phyloP scores from a whole-genome alignment of 2,888 invertebrate genomes.

The Mythimna pallens region DNA sequence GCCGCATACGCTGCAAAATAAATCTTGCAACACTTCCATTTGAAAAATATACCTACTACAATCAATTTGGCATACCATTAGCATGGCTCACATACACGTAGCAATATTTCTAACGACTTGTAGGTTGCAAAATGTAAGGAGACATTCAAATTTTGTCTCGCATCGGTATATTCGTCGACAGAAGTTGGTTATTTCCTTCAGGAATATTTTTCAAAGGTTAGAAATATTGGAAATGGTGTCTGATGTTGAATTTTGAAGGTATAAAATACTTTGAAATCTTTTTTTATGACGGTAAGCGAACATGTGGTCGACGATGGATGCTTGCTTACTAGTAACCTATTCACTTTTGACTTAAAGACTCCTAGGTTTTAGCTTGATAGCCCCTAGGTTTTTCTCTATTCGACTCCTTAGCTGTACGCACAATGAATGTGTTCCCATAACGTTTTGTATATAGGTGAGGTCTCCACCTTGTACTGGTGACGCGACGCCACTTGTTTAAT shows the following conservation, averaged over 20 bases:
- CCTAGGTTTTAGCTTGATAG: no score
- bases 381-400: no score
- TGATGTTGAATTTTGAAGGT: slow-evolving; percentile 10
- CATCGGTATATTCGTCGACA: slow-evolving; percentile 13
- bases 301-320: no score
- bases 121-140: slow-evolving; percentile 25
- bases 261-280: slow-evolving; percentile 17
- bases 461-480: no score
- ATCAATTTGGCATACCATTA: slow-evolving; percentile 26
- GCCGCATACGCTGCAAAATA: neutral
- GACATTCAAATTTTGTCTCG: slow-evolving; percentile 28
- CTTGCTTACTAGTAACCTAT: no score
- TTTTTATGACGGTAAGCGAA: neutral
- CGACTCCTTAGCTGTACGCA: no score
- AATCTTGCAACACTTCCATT: neutral
- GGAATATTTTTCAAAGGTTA: slow-evolving; percentile 24
- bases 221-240: slow-evolving; percentile 19
- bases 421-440: no score
- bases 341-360: no score
- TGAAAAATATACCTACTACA: slow-evolving; percentile 1
- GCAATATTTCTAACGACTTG: slow-evolving; percentile 23
- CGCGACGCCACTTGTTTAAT: no score
- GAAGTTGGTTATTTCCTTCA: slow-evolving; percentile 40
- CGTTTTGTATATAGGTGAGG: no score
- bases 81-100: neutral